A percentile compares a stretch with the other conserved stretches of the same genome.
phyloP scores from a whole-genome alignment of 2,888 invertebrate species.

The Timema cristinae region DNA sequence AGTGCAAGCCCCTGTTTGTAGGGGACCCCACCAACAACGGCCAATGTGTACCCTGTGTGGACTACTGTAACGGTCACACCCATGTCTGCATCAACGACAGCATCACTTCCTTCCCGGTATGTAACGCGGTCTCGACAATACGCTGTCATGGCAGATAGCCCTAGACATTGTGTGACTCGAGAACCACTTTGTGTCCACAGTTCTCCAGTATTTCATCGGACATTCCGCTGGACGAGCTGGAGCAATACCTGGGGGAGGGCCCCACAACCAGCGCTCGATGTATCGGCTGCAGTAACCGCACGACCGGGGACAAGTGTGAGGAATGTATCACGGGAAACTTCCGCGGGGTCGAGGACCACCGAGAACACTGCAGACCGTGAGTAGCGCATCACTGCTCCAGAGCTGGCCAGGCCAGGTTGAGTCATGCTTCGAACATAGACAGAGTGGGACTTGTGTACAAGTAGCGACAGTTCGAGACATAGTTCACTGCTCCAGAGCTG shows the following conservation, averaged over 20 bases:
- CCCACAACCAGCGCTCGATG: conserved; percentile 69
- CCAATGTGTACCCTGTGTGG: conserved; percentile 80
- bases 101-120: conserved; percentile 20
- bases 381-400: too few relatives aligned
- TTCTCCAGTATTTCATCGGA: conserved; percentile 41
- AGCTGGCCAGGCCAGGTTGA: too few relatives aligned
- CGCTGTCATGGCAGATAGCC: not conserved
- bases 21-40: conserved; percentile 82
- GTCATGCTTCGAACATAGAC: too few relatives aligned
- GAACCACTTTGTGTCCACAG: conserved; percentile 14
- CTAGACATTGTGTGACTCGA: not conserved
- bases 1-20: conserved; percentile 85
- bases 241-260: conserved; percentile 63
- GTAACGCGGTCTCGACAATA: not conserved
- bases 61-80: conserved; percentile 88
- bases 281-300: conserved; percentile 76
- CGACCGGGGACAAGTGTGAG: conserved; percentile 78
- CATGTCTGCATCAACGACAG: conserved; percentile 66
- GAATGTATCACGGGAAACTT: conserved; percentile 59
- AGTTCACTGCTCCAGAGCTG: too few relatives aligned
- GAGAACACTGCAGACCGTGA: conserved; percentile 70
- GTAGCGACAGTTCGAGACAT: too few relatives aligned
- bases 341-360: conserved; percentile 61
- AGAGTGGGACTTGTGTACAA: too few relatives aligned
- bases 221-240: conserved; percentile 53